Evolutionary conservation across 1,140 invertebrate genomes (phyloP).

Genomic region (Solen grandis): DNA sequence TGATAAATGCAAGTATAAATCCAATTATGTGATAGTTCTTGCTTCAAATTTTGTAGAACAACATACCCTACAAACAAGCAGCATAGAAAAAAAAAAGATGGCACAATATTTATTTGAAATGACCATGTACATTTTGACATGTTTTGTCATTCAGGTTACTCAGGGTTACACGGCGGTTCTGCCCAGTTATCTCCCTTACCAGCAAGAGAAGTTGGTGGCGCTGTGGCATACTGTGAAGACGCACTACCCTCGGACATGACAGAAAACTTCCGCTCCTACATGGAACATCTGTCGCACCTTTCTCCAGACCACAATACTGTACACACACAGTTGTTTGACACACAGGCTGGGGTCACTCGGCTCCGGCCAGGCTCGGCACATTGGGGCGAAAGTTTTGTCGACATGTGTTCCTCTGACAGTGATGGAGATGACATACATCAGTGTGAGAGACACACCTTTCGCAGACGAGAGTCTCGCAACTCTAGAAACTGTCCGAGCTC

Average conservation of each 20-base stretch:
- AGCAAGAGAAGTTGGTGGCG: not conserved
- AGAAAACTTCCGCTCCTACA: slow-evolving; percentile 69
- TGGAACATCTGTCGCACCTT: slow-evolving; percentile 69
- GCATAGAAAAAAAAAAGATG: not conserved
- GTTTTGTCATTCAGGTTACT: not conserved
- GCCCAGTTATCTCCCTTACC: slow-evolving; percentile 30
- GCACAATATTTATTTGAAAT: not conserved
- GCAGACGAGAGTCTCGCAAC: too few relatives aligned
- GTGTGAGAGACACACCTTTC: not conserved
- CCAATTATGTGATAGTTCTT: too few relatives aligned
- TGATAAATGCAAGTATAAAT: too few relatives aligned
- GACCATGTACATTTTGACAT: not conserved
- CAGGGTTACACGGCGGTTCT: too few relatives aligned
- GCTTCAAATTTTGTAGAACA: too few relatives aligned
- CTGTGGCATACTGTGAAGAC: slow-evolving; percentile 33
- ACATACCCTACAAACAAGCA: not conserved
- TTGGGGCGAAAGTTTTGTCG: slow-evolving; percentile 27
- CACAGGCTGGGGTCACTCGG: slow-evolving; percentile 2
- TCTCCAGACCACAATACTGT: slow-evolving; percentile 46
- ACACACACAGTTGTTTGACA: slow-evolving; percentile 15
- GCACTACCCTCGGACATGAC: slow-evolving; percentile 54
- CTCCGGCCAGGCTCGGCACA: slow-evolving; percentile 4
- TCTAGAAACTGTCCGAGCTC: too few relatives aligned
- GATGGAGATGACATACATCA: slow-evolving; percentile 43
- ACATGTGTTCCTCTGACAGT: slow-evolving; percentile 63